Base-by-base conservation (phyloP, 2,113 vertebrate genomes). In the Orycteropus afer region DNA sequence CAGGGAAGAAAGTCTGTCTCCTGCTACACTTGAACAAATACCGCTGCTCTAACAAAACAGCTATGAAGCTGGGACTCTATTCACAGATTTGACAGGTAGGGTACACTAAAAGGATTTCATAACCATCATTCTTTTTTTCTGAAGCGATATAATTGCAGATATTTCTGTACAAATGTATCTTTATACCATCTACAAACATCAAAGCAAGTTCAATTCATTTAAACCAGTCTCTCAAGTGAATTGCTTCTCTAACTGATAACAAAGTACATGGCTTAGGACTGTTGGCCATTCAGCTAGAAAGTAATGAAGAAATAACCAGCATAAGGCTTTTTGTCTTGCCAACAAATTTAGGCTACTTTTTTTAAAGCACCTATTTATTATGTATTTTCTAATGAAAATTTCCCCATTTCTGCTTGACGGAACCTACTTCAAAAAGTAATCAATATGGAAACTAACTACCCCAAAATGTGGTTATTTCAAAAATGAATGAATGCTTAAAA, bases 11-110 rank as follows among this genome's bases (percentile, higher is more conserved):
- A 77, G 8, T 79, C 94, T 96, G 90, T 97, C 94, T 97, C 79
- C 97, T 96, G 92, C 91, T 94, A 40, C 88, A 93, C 73, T 95
- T 90, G 77, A 81, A 69, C 71, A 89, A 93, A 95, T 96, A 63
- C n/a, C 86, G 57, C n/a, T 89, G 71, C 76, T 95, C 61, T 69
- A 86, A 63, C 63, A 93, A 85, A 93, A 93, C 76, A 20, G 22
- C 77, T 94, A 49, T 5, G 83, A 69, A 49, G 10, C 40, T 51
- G 29, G 53, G 42, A 15, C 51, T 57, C 61, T 23, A 49, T 89
- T 92, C 76, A 76, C 57, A 89, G 80, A 74, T 63, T 63, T 91
- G 71, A 87, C 74, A 89, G 27, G 47, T 49, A 77, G 14, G 0
- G 0, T 57, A 57, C 7, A 40, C 51, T 25, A 10, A 85, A 90